These are phyloP conservation scores for Poecilobothrus nobilitatus DNA, from an alignment of 2,888 invertebrate species.

Conservation along the genomic window DNA sequence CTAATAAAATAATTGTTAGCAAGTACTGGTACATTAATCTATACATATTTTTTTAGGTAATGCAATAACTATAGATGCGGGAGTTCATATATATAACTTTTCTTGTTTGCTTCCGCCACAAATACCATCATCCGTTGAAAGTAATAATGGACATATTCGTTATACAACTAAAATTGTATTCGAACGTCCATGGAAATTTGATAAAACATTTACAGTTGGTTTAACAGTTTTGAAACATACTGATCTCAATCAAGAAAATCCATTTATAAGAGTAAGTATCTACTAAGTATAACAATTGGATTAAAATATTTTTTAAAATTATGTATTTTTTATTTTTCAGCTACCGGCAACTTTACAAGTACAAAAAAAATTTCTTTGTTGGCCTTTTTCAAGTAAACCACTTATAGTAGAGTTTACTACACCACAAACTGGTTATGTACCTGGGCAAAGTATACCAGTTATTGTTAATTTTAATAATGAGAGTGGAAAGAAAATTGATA, in stretches of 20 bases:
- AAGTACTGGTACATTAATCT: background rate
- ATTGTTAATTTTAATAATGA: slow-evolving; percentile 46
- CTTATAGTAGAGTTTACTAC: slow-evolving; percentile 32
- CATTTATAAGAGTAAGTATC: slow-evolving; percentile 30
- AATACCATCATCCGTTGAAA: slow-evolving; percentile 73
- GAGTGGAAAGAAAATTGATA: slow-evolving; percentile 46
- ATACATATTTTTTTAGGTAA: slow-evolving; percentile 21
- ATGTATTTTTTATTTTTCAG: slow-evolving; percentile 19
- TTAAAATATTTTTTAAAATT: background rate
- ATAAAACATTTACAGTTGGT: slow-evolving; percentile 65
- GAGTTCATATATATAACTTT: slow-evolving; percentile 67
- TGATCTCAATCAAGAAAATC: slow-evolving; percentile 69
- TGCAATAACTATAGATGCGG: slow-evolving; percentile 43
- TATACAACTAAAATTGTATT: slow-evolving; percentile 73
- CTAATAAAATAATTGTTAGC: background rate
- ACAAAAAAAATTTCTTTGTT: slow-evolving; percentile 34
- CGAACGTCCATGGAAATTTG: slow-evolving; percentile 75
- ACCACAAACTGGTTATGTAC: slow-evolving; percentile 39
- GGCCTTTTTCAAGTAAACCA: slow-evolving; percentile 27
- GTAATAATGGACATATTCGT: slow-evolving; percentile 63
- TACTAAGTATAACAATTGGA: background rate
- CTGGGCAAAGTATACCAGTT: slow-evolving; percentile 25
- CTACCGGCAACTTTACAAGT: slow-evolving; percentile 33
- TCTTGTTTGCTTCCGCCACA: slow-evolving; percentile 60
- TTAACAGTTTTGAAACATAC: slow-evolving; percentile 71